Percentiles rank a stretch among this genome's conserved stretches.
phyloP scores from a whole-genome alignment of 2,113 vertebrate genomes.

The Chloropsis cyanopogon region DNA sequence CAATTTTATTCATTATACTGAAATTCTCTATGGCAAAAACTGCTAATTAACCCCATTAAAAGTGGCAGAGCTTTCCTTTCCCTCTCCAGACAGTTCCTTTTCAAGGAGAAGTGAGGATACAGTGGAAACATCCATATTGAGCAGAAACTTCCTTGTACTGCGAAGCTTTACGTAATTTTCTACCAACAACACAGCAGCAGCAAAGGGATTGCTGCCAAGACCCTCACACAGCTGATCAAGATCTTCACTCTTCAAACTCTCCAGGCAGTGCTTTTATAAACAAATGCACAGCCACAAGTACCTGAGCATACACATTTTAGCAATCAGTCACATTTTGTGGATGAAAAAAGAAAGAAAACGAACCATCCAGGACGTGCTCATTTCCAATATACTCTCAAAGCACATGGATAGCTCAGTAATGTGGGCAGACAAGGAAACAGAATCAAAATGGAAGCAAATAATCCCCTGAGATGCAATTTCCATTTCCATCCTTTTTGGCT shows the following conservation, averaged over 20 bases:
- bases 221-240: neutral
- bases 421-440: neutral
- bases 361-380: neutral
- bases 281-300: neutral
- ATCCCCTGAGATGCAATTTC: constrained; percentile 5
- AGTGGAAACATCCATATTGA: neutral
- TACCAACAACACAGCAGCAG: neutral
- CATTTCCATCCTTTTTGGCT: neutral
- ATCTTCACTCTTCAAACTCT: neutral
- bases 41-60: neutral
- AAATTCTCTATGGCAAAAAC: neutral
- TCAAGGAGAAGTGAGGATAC: neutral
- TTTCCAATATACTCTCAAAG: neutral
- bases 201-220: neutral
- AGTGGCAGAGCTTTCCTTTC: neutral
- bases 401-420: neutral
- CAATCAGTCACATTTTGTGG: neutral
- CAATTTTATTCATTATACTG: neutral
- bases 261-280: neutral
- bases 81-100: neutral
- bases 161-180: neutral
- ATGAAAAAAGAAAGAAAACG: neutral
- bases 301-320: accelerated
- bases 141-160: neutral
- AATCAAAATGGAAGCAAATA: neutral